Conservation (phyloP, 30 jellyfish, hydroid and myxozoan genomes). For the Turritopsis rubra region DNA sequence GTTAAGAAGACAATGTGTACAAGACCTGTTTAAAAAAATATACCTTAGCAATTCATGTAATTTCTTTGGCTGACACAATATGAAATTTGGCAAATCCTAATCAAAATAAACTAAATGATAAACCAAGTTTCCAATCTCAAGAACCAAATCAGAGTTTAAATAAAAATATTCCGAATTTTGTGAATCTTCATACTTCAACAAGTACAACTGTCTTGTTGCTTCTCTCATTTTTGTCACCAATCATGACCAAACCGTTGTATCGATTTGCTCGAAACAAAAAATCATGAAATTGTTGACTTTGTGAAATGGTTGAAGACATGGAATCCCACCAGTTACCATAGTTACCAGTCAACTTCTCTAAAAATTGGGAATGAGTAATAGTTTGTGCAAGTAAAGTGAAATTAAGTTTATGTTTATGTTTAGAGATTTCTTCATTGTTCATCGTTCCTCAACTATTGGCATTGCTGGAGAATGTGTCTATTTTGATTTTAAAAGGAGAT, state of each 20-base stretch:
- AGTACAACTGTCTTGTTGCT: conserved; percentile 45
- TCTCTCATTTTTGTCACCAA: conserved; percentile 18
- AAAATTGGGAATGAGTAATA: too few relatives aligned
- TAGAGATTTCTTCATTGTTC: neutral
- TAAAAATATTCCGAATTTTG: too few relatives aligned
- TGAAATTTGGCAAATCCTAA: conserved; percentile 82
- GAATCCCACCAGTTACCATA: conserved; percentile 27
- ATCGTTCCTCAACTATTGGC: neutral
- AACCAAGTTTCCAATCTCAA: too few relatives aligned
- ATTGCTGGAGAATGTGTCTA: neutral
- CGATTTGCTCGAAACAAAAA: conserved; percentile 86
- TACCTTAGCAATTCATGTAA: conserved; percentile 60
- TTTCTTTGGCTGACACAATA: conserved; percentile 35
- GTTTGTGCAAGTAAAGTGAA: too few relatives aligned
- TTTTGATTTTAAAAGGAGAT: too few relatives aligned
- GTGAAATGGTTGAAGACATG: conserved; percentile 39
- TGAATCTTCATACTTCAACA: conserved; percentile 52
- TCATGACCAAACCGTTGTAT: conserved; percentile 39
- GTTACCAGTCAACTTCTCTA: conserved; percentile 11
- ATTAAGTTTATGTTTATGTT: too few relatives aligned
- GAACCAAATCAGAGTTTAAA: too few relatives aligned
- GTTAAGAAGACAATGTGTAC: neutral
- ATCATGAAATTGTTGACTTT: conserved; percentile 79
- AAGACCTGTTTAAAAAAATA: neutral
- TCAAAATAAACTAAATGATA: neutral